These are phyloP conservation scores for Callaeas wilsoni DNA, from an alignment of 2,113 vertebrate species.

Conservation along the genomic window DNA sequence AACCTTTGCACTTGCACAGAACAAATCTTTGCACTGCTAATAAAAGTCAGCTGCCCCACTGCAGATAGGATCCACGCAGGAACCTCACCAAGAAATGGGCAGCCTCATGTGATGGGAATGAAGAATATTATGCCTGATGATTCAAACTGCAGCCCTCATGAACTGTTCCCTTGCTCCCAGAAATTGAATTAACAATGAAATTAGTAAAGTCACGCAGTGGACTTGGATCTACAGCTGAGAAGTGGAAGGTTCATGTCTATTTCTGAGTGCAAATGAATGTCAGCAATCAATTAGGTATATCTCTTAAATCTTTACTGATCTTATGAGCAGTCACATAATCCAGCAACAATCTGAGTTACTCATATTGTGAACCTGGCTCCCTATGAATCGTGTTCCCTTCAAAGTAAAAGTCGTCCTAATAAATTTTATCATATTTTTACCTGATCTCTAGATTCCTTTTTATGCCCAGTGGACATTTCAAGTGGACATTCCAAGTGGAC, in stretches of 20 bases:
- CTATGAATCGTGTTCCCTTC: not conserved
- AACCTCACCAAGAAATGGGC: not conserved
- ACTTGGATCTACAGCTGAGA: not conserved
- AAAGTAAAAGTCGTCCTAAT: not conserved
- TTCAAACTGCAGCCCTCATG: not conserved
- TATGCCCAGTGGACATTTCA: not conserved
- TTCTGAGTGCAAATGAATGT: not conserved
- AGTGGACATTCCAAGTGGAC: not conserved
- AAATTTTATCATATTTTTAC: not conserved
- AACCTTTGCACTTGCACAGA: not conserved
- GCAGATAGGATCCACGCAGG: not conserved
- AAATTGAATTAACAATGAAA: not conserved
- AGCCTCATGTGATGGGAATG: not conserved
- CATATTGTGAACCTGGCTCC: not conserved
- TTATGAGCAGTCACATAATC: not conserved
- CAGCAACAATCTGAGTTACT: not conserved
- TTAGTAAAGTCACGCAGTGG: not conserved
- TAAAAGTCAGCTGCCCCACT: not conserved
- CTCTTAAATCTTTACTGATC: not conserved
- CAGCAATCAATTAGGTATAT: not conserved
- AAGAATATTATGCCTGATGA: not conserved
- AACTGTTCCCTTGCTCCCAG: not conserved
- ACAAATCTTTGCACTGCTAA: not conserved
- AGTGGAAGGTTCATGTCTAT: not conserved
- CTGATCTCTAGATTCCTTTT: not conserved